Percentiles rank a stretch among this genome's conserved stretches.
Evolutionary conservation across 2,113 vertebrate species (phyloP).

Genomic region (Leptosomus discolor): DNA sequence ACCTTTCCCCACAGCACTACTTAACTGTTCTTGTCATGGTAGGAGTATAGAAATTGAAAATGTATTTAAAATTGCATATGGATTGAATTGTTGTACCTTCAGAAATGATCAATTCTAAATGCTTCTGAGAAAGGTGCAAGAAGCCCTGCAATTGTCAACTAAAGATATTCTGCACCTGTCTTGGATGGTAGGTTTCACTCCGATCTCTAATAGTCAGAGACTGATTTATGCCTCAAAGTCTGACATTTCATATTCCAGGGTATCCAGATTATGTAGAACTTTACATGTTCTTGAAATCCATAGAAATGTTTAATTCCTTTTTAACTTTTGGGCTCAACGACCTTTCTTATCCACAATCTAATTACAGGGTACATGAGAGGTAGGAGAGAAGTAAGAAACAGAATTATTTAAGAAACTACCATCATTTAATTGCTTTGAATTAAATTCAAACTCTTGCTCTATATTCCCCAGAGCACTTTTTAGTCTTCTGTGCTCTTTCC

Average conservation of each 20-base stretch:
- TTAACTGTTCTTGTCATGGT: not conserved
- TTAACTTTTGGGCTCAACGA: not conserved
- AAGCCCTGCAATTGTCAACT: not conserved
- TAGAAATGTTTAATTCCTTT: slow-evolving; percentile 18
- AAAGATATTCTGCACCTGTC: not conserved
- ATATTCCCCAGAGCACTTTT: not conserved
- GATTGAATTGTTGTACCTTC: not conserved
- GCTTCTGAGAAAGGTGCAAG: not conserved
- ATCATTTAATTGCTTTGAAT: slow-evolving; percentile 19
- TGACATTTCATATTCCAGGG: not conserved
- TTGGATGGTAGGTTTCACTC: not conserved
- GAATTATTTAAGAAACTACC: slow-evolving; percentile 20
- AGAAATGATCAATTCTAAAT: not conserved
- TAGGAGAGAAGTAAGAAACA: not conserved
- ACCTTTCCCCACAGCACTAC: not conserved
- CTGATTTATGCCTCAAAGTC: not conserved
- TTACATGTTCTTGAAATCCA: not conserved
- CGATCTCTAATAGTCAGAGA: not conserved
- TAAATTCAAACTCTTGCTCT: not conserved
- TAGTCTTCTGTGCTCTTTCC: not conserved
- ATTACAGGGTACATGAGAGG: not conserved
- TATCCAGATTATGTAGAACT: not conserved
- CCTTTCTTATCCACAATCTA: not conserved
- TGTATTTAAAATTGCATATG: not conserved
- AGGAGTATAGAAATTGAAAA: not conserved